A percentile compares a stretch with the other conserved stretches of the same genome.
Conservation (phyloP, 2,888 invertebrate genomes). For the Diachrysia chrysitis region DNA sequence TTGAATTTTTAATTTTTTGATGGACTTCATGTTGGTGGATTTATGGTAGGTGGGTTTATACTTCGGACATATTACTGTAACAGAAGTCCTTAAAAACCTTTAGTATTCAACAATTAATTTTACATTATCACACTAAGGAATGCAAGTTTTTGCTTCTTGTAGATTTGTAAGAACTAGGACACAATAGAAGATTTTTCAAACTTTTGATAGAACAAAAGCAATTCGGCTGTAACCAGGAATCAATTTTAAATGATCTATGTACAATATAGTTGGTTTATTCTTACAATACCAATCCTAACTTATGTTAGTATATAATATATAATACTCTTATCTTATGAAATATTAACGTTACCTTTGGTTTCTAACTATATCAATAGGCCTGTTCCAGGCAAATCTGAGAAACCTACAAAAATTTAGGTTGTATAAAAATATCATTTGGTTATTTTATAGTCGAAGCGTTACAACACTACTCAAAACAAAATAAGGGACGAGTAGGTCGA, state of each 20-base stretch:
- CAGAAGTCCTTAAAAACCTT: too few species aligned
- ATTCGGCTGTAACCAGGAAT: constrained; percentile 26
- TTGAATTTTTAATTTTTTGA: too few species aligned
- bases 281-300: neutral
- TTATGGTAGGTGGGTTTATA: too few species aligned
- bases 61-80: too few species aligned
- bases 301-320: neutral
- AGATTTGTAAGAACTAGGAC: too few species aligned
- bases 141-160: too few species aligned
- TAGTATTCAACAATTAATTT: too few species aligned
- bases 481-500: constrained; percentile 17
- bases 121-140: too few species aligned
- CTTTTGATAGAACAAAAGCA: constrained; percentile 3
- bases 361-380: constrained; percentile 52
- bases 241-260: neutral
- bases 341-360: constrained; percentile 19
- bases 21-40: too few species aligned
- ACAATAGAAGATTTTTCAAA: too few species aligned
- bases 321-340: constrained; percentile 5
- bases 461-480: constrained; percentile 11
- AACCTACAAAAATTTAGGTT: constrained; percentile 62
- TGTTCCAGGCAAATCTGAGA: constrained; percentile 61
- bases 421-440: constrained; percentile 74
- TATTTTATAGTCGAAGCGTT: constrained; percentile 42
- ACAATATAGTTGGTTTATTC: neutral